Conservation (phyloP, 2,797 vertebrate genomes). For the Miopithecus talapoin region DNA sequence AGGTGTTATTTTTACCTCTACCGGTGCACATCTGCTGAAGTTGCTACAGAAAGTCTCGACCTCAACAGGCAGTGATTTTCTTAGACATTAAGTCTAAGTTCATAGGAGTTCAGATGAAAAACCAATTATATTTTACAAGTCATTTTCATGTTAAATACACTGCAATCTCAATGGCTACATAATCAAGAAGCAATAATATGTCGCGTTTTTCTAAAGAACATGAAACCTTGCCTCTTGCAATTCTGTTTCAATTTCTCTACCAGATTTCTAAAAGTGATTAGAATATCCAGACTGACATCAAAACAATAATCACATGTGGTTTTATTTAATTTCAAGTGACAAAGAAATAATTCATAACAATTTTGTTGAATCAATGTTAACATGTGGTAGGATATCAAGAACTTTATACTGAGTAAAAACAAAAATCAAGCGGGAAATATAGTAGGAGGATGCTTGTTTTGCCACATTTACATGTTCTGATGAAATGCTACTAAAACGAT, state of each 20-base stretch:
- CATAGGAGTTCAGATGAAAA: background rate
- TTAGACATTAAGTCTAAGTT: constrained; percentile 2
- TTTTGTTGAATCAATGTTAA: background rate
- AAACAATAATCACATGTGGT: background rate
- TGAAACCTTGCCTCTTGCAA: background rate
- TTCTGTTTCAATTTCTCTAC: background rate
- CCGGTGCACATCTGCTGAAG: background rate
- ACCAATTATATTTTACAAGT: background rate
- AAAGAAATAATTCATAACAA: background rate
- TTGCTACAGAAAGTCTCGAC: background rate
- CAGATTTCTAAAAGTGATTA: background rate
- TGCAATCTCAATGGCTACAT: background rate
- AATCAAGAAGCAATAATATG: background rate
- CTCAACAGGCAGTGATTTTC: background rate
- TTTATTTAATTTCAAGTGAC: background rate
- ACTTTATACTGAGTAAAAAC: background rate
- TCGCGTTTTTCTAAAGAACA: background rate
- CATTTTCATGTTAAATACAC: background rate
- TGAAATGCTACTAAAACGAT: background rate
- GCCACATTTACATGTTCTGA: background rate
- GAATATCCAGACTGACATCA: background rate
- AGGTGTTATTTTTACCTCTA: background rate
- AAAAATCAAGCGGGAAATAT: background rate
- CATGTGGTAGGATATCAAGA: background rate
- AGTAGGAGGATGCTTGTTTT: background rate